Evolutionary conservation across 2,888 invertebrate genomes (phyloP), one percentile per base, ranked within the genome.

Genomic region (Alitta virens): DNA sequence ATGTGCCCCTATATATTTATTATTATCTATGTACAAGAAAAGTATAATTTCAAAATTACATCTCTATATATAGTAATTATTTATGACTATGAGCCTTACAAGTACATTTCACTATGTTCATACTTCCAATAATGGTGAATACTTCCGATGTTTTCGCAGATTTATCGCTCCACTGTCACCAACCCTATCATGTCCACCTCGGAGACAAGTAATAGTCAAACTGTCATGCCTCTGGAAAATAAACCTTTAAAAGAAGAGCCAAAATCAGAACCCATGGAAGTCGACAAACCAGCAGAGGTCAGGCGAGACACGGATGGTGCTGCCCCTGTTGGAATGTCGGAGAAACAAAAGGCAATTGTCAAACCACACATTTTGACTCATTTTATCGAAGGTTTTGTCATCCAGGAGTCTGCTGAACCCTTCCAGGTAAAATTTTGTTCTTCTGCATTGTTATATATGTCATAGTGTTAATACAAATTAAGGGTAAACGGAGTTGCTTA

Each of bases 331-430:
- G 51, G 21, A 5, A 69, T 72, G 14, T 67, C 72, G 27, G 78
- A 79, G 68, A 77, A 75, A 66, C 78, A 78, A 21, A 92, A 92
- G 80, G 94, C 94, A 1, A 90, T 94, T 88, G 94, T 95, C 16
- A 95, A 94, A 80, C 95, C 95, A 0, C 94, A 94, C 78, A 92
- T 97, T 7, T 84, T 97, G 57, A 96, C 96, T 0, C 97, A 97
- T 80, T 93, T 96, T 25, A 96, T 97, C 67, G 96, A 95, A 80
- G 96, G 95, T 57, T 96, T 94, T 82, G 92, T 97, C 7, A 96
- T 97, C 71, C 94, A 95, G 80, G 97, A 97, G 85, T 93, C 87
- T 79, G 76, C 79, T 14, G 84, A 83, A 71, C 81, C 82, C 5
- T 84, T 84, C 72, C 84, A 84, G 14, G 83, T 84, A 70, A 77